A percentile compares a stretch with the other conserved stretches of the same genome.
phyloP scores from a whole-genome alignment of 2,113 vertebrate genomes.

The Axis porcinus region DNA sequence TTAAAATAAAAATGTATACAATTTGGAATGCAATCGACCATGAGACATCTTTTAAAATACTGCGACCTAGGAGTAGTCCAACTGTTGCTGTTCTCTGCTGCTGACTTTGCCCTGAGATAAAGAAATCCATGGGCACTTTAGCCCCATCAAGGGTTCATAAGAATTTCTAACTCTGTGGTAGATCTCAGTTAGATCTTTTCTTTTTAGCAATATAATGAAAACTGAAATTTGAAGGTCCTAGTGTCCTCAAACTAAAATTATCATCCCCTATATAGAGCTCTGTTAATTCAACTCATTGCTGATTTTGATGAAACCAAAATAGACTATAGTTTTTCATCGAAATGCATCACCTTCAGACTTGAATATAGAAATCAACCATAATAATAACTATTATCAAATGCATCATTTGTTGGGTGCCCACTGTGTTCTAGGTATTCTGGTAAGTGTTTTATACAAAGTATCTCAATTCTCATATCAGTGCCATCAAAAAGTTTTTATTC shows the following conservation, averaged over 20 bases:
- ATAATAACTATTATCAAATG: background rate
- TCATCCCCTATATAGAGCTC: background rate
- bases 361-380: background rate
- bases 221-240: background rate
- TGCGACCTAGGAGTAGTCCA: background rate
- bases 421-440: background rate
- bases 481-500: background rate
- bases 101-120: constrained; percentile 1
- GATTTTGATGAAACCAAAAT: background rate
- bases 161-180: background rate
- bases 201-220: background rate
- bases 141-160: background rate
- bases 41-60: constrained; percentile 24
- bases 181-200: background rate
- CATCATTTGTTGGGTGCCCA: background rate
- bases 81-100: background rate
- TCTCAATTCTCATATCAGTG: background rate
- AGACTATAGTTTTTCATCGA: background rate
- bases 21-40: constrained; percentile 33
- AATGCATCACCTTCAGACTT: background rate
- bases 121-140: background rate
- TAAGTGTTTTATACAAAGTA: background rate
- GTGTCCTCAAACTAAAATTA: background rate
- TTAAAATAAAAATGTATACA: constrained; percentile 44
- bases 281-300: background rate